phyloP scores from a whole-genome alignment of 1,140 invertebrate species.

The Drosophila kanapiae region DNA sequence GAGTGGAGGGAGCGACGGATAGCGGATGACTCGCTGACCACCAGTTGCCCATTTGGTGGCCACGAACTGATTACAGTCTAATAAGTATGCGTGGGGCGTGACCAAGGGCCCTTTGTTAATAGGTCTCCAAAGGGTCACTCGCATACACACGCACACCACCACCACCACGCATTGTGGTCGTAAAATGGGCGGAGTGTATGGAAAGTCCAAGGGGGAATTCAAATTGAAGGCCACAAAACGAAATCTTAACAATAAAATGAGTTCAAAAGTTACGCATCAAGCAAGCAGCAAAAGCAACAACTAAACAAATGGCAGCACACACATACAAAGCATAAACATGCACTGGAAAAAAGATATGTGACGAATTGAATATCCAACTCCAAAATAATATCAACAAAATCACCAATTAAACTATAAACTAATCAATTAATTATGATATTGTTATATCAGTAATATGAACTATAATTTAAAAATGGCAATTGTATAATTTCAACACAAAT shows the following conservation, averaged over 20 bases:
- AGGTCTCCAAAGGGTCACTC: slow-evolving; percentile 68
- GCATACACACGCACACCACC: slow-evolving; percentile 21
- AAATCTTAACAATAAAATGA: slow-evolving; percentile 76
- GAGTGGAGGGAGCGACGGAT: not conserved
- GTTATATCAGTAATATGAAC: not conserved
- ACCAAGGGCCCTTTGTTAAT: slow-evolving; percentile 69
- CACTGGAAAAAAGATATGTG: slow-evolving; percentile 1
- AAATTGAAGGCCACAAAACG: slow-evolving; percentile 72
- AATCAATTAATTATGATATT: not conserved
- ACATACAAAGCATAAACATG: slow-evolving; percentile 9
- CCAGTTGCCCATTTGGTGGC: slow-evolving; percentile 74
- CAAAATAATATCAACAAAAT: not conserved
- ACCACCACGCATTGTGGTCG: slow-evolving; percentile 37
- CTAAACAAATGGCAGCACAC: slow-evolving; percentile 14
- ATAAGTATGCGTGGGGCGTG: slow-evolving; percentile 80
- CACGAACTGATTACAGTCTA: slow-evolving; percentile 80
- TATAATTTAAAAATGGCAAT: too few relatives aligned
- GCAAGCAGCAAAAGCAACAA: slow-evolving; percentile 39
- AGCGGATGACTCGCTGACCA: slow-evolving; percentile 46
- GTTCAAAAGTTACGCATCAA: slow-evolving; percentile 53
- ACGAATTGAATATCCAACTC: too few relatives aligned
- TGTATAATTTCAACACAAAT: not conserved
- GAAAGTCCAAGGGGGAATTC: slow-evolving; percentile 47
- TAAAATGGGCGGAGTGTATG: slow-evolving; percentile 33
- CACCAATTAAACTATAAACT: not conserved